Evolutionary conservation across 2,888 invertebrate species (phyloP), one percentile per base, ranked within the genome.

Genomic region (Gasteruption jaculator): DNA sequence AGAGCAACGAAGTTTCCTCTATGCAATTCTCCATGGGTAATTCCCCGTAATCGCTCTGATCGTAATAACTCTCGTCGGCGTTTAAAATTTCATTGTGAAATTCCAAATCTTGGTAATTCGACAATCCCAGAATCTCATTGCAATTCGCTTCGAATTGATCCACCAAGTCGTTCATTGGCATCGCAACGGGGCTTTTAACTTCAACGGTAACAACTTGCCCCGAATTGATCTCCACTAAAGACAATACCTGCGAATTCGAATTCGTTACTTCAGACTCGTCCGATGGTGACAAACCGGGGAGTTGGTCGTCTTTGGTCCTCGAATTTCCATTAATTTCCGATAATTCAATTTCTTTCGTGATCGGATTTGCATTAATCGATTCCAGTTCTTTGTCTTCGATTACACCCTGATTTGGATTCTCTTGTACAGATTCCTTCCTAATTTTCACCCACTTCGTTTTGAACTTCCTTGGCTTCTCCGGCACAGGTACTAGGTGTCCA

Each of bases 161-260:
- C n/a, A 56, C 49, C 4, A 60, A 29, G 26, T 60, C 56, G 16
- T 49, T 58, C 46, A 53, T 54, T 25, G 56, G 48, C 11, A 53
- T 45, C 2, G 54, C 52, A 41, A 56, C 58, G 11, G 57, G 56
- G 27, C 45, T 54, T 10, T 57, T 48, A 20, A 61, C 52, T 45
- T 61, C 58, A 5, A 61, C 56, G 3, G 63, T 61, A 7, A 61
- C 55, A 10, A 63, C 54, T 45, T 64, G 61, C 24, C 58, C 61
- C 2, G 60, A 58, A 39, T 58, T 60, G 16, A 58, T 45, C 41
- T 61, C 59, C 19, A 63, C 55, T 11, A 63, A 51, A 2, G 63
- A 63, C 34, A 63, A 49, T 46, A 63, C 48, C 36, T 61, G 60
- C 16, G 60, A 49, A 4, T 41, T 42, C 24, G 48, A 40, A 34